A percentile compares a stretch with the other conserved stretches of the same genome.
phyloP scores from a whole-genome alignment of 2,113 vertebrate genomes.

The Oncorhynchus tshawytscha region DNA sequence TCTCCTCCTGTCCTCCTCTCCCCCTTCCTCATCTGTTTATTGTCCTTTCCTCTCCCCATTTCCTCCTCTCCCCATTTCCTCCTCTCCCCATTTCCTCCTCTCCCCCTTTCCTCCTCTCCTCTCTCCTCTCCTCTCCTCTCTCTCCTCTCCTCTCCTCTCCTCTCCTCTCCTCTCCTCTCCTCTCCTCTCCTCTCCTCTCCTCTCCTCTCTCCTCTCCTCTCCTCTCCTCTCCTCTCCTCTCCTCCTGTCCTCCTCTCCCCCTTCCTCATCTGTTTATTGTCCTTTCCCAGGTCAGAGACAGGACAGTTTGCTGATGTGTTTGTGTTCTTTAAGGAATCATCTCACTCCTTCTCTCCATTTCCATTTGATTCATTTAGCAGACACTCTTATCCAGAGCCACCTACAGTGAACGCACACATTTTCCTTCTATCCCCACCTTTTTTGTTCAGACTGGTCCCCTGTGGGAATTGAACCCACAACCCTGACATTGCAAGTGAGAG shows the following conservation, averaged over 20 bases:
- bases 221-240: too few species aligned
- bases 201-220: background rate
- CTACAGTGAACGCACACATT: too few species aligned
- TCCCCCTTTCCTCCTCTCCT: too few species aligned
- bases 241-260: background rate
- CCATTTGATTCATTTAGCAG: constrained; percentile 23
- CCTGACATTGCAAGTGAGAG: constrained; percentile 2
- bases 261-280: constrained; percentile 31
- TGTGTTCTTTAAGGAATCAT: constrained; percentile 53
- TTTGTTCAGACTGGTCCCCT: too few species aligned
- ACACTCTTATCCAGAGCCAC: background rate
- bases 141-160: background rate
- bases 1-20: background rate
- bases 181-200: background rate
- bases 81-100: background rate
- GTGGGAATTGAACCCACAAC: too few species aligned
- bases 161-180: background rate
- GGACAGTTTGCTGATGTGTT: constrained; percentile 31
- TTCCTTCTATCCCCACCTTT: too few species aligned
- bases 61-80: too few species aligned
- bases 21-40: constrained; percentile 22
- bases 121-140: too few species aligned
- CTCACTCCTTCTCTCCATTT: constrained; percentile 14
- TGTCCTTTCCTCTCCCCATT: background rate
- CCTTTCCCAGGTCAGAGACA: constrained; percentile 40